Evolutionary conservation across 2,113 vertebrate genomes (phyloP), one percentile per base, ranked within the genome.

Genomic region (Aythya baeri): DNA sequence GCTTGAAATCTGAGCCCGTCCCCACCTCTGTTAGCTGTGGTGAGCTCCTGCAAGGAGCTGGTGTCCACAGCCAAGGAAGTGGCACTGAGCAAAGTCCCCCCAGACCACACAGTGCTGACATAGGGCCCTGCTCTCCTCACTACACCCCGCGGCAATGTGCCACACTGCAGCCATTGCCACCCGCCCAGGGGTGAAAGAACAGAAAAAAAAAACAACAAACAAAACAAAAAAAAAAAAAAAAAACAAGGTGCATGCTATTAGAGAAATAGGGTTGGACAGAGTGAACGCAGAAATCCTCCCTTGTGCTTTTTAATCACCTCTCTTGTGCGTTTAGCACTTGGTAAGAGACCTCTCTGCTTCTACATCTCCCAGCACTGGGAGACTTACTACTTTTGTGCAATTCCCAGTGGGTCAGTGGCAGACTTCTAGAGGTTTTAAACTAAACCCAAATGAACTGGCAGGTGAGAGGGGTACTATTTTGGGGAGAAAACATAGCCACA

Each of bases 321-420:
- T 71, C 1, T 52, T 49, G 0, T 15, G 44, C 9, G 61, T 0
- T 0, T 0, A 34, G 26, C 31, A 38, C 20, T 12, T 17, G 62
- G 32, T 34, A 41, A 57, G 72, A 6, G 32, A 67, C 17, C 31
- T 62, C 46, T 66, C 55, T 13, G 9, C 72, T 61, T 83, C 25
- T 3, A 2, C 8, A 9, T 5, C 29, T 46, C 41, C 21, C 88
- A 75, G 55, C 18, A 57, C 21, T 13, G 2, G 41, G 31, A 85
- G 17, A 91, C 32, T 52, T 62, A 68, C 71, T 44, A 66, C 21
- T 57, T 55, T 36, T n/a, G 1, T 13, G 13, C 8, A n/a, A 79
- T n/a, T 77, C 34, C 36, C 49, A 1, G 8, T n/a, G 34, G 32
- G 67, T n/a, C 83, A 82, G 57, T 67, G 86, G 44, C 49, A 86